Evolutionary conservation across 2,113 vertebrate genomes (phyloP).

Genomic region (Helogale parvula): DNA sequence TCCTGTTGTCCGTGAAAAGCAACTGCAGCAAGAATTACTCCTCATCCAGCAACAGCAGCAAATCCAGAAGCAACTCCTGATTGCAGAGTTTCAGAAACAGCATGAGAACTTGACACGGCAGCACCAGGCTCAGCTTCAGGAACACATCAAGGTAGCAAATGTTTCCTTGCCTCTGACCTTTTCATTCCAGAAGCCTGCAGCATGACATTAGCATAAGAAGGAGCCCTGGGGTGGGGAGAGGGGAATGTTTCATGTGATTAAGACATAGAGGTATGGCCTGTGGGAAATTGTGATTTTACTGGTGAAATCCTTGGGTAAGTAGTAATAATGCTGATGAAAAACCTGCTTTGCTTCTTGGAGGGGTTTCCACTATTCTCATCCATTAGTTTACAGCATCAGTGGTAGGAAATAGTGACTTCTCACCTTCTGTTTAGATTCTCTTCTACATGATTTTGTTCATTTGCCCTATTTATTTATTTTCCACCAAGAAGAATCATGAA

Average conservation of each 20-base stretch:
- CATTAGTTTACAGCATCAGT: background rate
- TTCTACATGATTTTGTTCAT: background rate
- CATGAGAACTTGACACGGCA: slow-evolving; percentile 98
- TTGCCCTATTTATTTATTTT: background rate
- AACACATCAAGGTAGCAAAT: slow-evolving; percentile 97
- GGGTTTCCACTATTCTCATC: background rate
- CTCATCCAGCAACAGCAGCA: slow-evolving; percentile 99
- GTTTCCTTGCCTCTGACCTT: slow-evolving; percentile 72
- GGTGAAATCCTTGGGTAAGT: background rate
- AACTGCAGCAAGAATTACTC: slow-evolving; percentile 97
- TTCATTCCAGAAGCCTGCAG: background rate
- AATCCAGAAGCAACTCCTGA: slow-evolving; percentile 98
- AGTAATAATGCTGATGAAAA: background rate
- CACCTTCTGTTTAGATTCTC: background rate
- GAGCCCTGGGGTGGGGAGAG: background rate
- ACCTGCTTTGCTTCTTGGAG: background rate
- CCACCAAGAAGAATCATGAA: background rate
- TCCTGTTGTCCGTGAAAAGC: slow-evolving; percentile 93
- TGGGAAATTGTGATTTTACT: background rate
- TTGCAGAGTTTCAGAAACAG: slow-evolving; percentile 99
- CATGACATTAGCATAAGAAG: background rate
- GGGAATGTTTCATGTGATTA: background rate
- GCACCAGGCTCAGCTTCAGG: slow-evolving; percentile 98
- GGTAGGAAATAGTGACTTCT: background rate
- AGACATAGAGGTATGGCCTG: background rate